Evolutionary conservation across 2,888 invertebrate genomes (phyloP), one percentile per base, ranked within the genome.

Genomic region (Luffia ferchaultella): DNA sequence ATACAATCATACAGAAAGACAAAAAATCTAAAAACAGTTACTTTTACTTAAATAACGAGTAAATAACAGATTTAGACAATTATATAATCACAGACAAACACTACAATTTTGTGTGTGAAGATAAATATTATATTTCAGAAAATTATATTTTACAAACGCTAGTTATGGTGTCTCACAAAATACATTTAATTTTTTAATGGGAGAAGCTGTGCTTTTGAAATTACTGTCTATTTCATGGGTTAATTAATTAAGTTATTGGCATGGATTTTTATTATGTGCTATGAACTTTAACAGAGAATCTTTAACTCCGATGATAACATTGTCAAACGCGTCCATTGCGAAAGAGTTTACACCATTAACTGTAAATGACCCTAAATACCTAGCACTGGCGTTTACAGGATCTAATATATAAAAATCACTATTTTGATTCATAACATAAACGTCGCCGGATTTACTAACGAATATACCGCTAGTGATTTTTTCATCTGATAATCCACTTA

Each of bases 361-460:
- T 19, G 63, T 65, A 52, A 80, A 79, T 0, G 65, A 60, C 0
- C 82, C 82, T 1, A 82, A 50, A 52, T 59, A 61, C 16, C 55
- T 71, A 0, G 80, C 82, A 53, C 58, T 69, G 0, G 70, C 69
- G 16, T 65, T 73, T 1, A 73, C 74, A 1, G 70, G 56, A 49
- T 80, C 73, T 16, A 83, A 58, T 2, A 62, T 20, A 43, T 71
- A 83, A 15, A 80, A 50, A 55, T 76, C 75, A 53, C 83, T 76
- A 1, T 63, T 69, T 16, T 79, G 82, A 60, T 82, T 80, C 79
- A 82, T 80, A 0, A 71, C 80, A 18, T 64, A 83, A 0, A 80
- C 70, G 52, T 72, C 71, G 55, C 77, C 76, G 0, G 77, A 73
- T 44, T 73, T 64, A 45, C 73, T 76, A 0, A 83, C 75, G 44